Evolutionary conservation across 2,113 vertebrate genomes (phyloP).

Genomic region (Cynocephalus volans): DNA sequence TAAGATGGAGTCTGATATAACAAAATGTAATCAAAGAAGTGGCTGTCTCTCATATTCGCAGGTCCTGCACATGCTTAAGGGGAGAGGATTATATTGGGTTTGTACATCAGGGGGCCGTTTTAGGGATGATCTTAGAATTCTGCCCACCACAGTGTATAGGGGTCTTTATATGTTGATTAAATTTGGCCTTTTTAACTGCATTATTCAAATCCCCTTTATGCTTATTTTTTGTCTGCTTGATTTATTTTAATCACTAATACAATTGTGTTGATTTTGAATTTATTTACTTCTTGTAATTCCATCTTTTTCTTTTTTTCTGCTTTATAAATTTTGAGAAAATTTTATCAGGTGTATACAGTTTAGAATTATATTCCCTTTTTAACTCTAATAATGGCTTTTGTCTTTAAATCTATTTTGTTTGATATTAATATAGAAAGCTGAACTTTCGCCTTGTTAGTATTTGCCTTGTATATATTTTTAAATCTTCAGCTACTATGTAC

Average conservation of each 20-base stretch:
- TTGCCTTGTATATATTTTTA: neutral
- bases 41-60: neutral
- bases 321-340: constrained; percentile 36
- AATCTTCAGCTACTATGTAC: neutral
- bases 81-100: neutral
- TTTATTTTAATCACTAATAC: constrained; percentile 41
- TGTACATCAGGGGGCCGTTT: neutral
- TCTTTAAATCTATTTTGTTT: constrained; percentile 12
- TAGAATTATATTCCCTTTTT: neutral
- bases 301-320: constrained; percentile 26
- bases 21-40: neutral
- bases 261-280: neutral
- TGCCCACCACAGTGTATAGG: neutral
- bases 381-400: constrained; percentile 1
- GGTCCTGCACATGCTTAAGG: neutral
- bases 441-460: neutral
- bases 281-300: neutral
- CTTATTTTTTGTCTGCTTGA: neutral
- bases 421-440: neutral
- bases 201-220: neutral
- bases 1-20: neutral
- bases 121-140: neutral
- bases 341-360: neutral
- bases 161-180: neutral
- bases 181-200: neutral